Percentiles rank a stretch among this genome's conserved stretches.
phyloP scores from a whole-genome alignment of 1,140 invertebrate genomes.

The Battus philenor region DNA sequence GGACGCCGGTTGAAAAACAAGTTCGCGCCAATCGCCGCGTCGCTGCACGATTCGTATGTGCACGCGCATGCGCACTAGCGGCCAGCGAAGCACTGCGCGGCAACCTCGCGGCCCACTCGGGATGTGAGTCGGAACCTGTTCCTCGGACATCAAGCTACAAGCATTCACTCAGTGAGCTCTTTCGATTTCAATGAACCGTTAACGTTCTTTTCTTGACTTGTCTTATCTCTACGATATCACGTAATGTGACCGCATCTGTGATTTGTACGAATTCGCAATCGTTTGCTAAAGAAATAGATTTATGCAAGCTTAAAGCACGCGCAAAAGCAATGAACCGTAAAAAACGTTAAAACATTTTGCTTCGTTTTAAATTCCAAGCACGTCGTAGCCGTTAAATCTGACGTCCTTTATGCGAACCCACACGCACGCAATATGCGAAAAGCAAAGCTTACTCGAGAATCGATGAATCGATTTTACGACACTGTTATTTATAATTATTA shows the following conservation, averaged over 20 bases:
- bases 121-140: slow-evolving; percentile 63
- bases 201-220: slow-evolving; percentile 55
- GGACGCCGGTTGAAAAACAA: slow-evolving; percentile 28
- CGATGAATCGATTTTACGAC: slow-evolving; percentile 21
- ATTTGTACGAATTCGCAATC: slow-evolving; percentile 19
- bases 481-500: slow-evolving; percentile 18
- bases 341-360: slow-evolving; percentile 29
- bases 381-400: slow-evolving; percentile 39
- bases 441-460: too few species aligned
- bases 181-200: slow-evolving; percentile 74
- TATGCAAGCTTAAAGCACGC: not conserved
- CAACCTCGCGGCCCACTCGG: slow-evolving; percentile 41
- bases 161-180: slow-evolving; percentile 52
- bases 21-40: slow-evolving; percentile 37
- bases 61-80: slow-evolving; percentile 53
- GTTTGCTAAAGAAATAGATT: slow-evolving; percentile 17
- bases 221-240: slow-evolving; percentile 51
- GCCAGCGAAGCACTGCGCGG: slow-evolving; percentile 55
- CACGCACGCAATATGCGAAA: slow-evolving; percentile 39
- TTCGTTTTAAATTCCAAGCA: slow-evolving; percentile 40
- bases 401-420: slow-evolving; percentile 51
- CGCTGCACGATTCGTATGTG: slow-evolving; percentile 31
- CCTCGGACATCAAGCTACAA: slow-evolving; percentile 35
- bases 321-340: slow-evolving; percentile 18
- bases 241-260: slow-evolving; percentile 39